Percentiles rank a stretch among this genome's conserved stretches.
phyloP scores from a whole-genome alignment of 2,113 vertebrate genomes.

The Charina bottae region DNA sequence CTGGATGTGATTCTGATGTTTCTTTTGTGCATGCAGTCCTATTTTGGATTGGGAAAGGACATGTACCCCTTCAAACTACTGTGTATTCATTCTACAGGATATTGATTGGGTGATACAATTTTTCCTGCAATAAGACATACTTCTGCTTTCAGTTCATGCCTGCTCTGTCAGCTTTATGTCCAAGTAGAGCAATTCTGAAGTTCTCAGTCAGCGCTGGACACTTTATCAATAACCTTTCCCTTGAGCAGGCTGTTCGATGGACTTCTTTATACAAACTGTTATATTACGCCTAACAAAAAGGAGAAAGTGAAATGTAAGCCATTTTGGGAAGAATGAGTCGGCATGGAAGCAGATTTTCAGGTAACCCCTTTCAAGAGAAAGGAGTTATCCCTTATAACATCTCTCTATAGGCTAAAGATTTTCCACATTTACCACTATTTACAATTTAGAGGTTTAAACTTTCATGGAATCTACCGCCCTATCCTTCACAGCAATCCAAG shows the following conservation, averaged over 20 bases:
- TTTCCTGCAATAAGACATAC: neutral
- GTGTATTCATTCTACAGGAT: neutral
- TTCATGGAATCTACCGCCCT: neutral
- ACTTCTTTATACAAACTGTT: slow-evolving; percentile 13
- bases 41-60: neutral
- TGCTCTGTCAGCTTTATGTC: slow-evolving; percentile 22
- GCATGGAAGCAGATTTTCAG: neutral
- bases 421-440: neutral
- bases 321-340: neutral
- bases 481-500: neutral
- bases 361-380: neutral
- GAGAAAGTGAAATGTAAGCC: neutral
- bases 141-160: neutral
- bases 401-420: neutral
- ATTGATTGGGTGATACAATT: neutral
- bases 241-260: slow-evolving; percentile 12
- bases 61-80: neutral
- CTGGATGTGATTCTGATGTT: neutral
- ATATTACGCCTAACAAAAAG: neutral
- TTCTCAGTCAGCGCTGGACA: slow-evolving; percentile 21
- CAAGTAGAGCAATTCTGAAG: slow-evolving; percentile 3
- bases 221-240: slow-evolving; percentile 29
- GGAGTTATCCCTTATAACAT: neutral
- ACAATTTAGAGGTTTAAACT: neutral
- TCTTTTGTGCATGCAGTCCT: neutral